These are phyloP conservation scores for Spodoptera frugiperda DNA, from an alignment of 1,140 invertebrate genomes.

Conservation along the genomic window DNA sequence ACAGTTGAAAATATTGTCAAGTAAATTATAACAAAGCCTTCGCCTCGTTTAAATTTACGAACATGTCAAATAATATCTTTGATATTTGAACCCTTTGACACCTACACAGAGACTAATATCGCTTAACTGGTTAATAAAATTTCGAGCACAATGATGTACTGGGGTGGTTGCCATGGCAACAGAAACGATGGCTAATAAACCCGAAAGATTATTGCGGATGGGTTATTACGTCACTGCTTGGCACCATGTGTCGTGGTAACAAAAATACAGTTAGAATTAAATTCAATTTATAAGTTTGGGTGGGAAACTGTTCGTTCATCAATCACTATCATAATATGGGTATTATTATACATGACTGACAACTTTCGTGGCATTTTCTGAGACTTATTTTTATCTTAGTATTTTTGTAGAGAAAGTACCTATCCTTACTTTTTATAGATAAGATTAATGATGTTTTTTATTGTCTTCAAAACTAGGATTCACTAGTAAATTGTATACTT, in stretches of 20 bases:
- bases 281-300: conserved; percentile 35
- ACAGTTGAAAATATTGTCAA: conserved; percentile 19
- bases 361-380: not conserved
- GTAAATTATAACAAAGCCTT: not conserved
- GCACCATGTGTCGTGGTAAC: conserved; percentile 48
- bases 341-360: not conserved
- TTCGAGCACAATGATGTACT: conserved; percentile 6
- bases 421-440: too few relatives aligned
- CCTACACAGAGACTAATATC: conserved; percentile 4
- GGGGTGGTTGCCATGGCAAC: conserved; percentile 53
- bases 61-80: not conserved
- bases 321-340: conserved; percentile 3
- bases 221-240: conserved; percentile 45
- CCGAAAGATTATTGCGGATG: conserved; percentile 56
- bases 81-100: conserved; percentile 1
- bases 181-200: conserved; percentile 57
- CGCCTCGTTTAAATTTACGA: not conserved
- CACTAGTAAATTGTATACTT: too few relatives aligned
- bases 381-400: not conserved
- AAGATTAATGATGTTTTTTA: too few relatives aligned
- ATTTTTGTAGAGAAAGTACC: too few relatives aligned
- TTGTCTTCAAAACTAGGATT: too few relatives aligned
- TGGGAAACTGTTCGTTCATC: conserved; percentile 1
- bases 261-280: conserved; percentile 39
- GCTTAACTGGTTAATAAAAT: conserved; percentile 1